Evolutionary conservation across 2,888 invertebrate species (phyloP), one percentile per base, ranked within the genome.

Genomic region (Sceliomorpha sp.): DNA sequence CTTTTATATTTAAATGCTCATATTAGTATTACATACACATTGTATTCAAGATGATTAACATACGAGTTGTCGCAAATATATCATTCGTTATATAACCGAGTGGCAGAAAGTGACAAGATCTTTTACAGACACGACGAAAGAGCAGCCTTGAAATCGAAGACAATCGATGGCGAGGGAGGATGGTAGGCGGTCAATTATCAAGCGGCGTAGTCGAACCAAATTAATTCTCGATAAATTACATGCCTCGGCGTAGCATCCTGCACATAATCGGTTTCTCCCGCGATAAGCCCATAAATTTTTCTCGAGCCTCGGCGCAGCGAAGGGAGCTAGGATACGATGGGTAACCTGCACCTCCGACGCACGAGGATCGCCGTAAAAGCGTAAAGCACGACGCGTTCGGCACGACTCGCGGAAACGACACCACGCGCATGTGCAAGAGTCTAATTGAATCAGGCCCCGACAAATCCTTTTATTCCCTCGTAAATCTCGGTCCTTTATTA

Each of bases 361-460:
- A 12, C 29, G 14, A 17, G n/a, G 37, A 27, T 29, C 50, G 5
- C 37, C 39, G 31, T 51, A 51, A 51, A 51, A 39, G 51, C 39
- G 51, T 34, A 39, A 39, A 51, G 39, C 51, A 29, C 17, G 39
- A 32, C 9, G 37, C 15, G 32, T 31, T 44, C 44, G 44, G 26
- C 31, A 37, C 29, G 17, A 24, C 17, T 31, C 13, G 34, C 6
- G 26, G 45, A 50, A 50, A 50, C n/a, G n/a, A n/a, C 55, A 47
- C 32, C 55, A 13, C 40, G 47, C 40, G 27, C 55, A 20, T 32
- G 36, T 14, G 13, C 27, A 42, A 50, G 47, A 58, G 51, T 66
- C 71, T 78, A 75, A 78, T 78, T 75, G 69, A 76, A 78, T 78
- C 73, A 73, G 56, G 45, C 70, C 34, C 55, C 71, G 68, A 74